phyloP scores from a whole-genome alignment of 2,888 invertebrate genomes.

The Stramonita haemastoma region DNA sequence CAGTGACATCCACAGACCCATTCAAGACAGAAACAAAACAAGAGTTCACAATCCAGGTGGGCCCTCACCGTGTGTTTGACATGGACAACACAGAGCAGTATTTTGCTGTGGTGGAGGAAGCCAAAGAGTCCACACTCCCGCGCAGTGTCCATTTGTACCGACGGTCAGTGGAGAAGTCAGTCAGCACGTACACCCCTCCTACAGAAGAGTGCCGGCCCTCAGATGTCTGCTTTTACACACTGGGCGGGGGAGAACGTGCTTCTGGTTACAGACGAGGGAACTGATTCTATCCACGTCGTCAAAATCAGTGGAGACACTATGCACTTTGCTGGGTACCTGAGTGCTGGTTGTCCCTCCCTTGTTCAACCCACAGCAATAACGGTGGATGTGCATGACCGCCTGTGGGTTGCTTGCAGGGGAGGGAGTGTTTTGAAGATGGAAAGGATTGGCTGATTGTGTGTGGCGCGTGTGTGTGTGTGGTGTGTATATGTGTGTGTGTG shows the following conservation, averaged over 20 bases:
- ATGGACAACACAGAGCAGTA: neutral
- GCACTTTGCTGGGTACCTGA: constrained; percentile 15
- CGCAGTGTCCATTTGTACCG: constrained; percentile 9
- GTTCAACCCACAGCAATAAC: constrained; percentile 18
- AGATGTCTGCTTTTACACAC: constrained; percentile 26
- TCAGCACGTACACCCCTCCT: constrained; percentile 17
- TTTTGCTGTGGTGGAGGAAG: constrained; percentile 29
- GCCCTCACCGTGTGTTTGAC: constrained; percentile 29
- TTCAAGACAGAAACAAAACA: neutral
- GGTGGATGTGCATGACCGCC: neutral
- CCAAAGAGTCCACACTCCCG: neutral
- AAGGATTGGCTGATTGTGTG: neutral
- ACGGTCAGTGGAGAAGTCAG: neutral
- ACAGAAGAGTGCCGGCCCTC: neutral
- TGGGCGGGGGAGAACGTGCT: constrained; percentile 1
- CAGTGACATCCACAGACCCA: constrained; percentile 13
- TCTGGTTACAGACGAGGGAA: constrained; percentile 24
- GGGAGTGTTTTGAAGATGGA: neutral
- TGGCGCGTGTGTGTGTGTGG: too few species aligned
- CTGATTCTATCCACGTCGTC: constrained; percentile 20
- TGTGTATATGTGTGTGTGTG: too few species aligned
- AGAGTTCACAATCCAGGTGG: neutral
- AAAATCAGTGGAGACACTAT: neutral
- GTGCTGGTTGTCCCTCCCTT: constrained; percentile 21
- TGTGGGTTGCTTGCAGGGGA: constrained; percentile 35